Evolutionary conservation across 1,140 invertebrate species (phyloP).

Genomic region (Calephelis virginiensis): DNA sequence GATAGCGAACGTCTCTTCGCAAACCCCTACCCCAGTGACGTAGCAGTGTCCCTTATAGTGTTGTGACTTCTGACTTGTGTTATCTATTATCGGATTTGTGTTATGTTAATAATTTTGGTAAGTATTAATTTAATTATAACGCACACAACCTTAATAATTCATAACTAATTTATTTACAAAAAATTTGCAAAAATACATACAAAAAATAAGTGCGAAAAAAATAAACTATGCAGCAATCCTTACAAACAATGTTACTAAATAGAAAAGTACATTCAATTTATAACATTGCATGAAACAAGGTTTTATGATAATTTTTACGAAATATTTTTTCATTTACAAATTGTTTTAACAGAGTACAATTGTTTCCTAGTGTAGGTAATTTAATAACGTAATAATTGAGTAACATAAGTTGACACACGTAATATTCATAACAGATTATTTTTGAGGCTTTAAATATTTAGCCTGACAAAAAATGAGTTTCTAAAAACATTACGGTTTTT

Average conservation of each 20-base stretch:
- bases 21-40: slow-evolving; percentile 41
- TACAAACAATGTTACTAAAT: neutral
- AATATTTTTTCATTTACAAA: neutral
- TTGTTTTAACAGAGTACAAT: neutral
- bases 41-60: slow-evolving; percentile 53
- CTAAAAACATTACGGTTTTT: no score
- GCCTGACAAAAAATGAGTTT: no score
- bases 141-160: no score
- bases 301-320: slow-evolving; percentile 3
- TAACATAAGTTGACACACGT: neutral
- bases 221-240: neutral
- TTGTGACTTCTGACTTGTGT: slow-evolving; percentile 58
- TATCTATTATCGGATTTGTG: slow-evolving; percentile 45
- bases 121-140: slow-evolving; percentile 17
- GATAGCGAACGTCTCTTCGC: slow-evolving; percentile 45
- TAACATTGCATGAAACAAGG: slow-evolving; percentile 4
- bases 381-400: neutral
- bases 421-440: neutral
- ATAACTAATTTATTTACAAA: neutral
- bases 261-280: neutral
- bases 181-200: neutral
- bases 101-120: slow-evolving; percentile 25
- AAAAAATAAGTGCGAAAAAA: neutral
- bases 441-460: neutral
- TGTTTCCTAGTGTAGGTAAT: neutral